Evolutionary conservation across 2,888 invertebrate genomes (phyloP), one percentile per base, ranked within the genome.

Genomic region (Rhagium mordax): DNA sequence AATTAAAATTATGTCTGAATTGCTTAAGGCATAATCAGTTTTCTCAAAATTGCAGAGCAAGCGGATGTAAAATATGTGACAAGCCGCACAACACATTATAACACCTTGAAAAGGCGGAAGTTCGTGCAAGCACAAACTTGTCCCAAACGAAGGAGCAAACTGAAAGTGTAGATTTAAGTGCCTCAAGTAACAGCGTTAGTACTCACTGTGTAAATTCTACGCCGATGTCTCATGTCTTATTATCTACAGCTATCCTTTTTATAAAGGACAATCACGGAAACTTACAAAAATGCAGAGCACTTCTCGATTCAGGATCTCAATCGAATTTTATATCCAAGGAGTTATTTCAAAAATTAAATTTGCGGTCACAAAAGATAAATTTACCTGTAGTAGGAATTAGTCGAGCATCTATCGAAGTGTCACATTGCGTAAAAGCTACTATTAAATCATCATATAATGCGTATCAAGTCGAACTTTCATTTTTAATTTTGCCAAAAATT

Each of bases 1-100:
- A 68, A 68, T 60, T 48, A 18, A 68, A 51, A 20, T 51, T 72
- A 13, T 72, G 71, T 20, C 65, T 41, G 3, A 71, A 71, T 57
- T 71, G 65, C 27, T 53, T 72, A 33, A 27, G 72, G n/a, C 0
- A 29, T 20, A 61, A 61, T 13, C 72, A 72, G 33, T 2, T 59
- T 48, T 60, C 18, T 15, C 8, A 15, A 21, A 33, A 55, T 2
- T 71, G 71, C 21, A 65, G 21, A 21, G 59, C 68, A 41, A 59
- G 29, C 2, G 2, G 21, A 5, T 41, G 62, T 29, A 47, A 29
- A 21, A 20, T 10, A 4, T 62, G 62, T 20, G 2, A 47, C 2
- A 20, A n/a, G 13, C 48, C 48, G 13, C 62, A 62, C n/a, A 62
- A 47, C 15, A 18, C 48, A 8, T 20, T 47, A 10, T 15, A 48